Base-by-base conservation (phyloP, 2,113 vertebrate species). In the Bambusicola thoracicus region DNA sequence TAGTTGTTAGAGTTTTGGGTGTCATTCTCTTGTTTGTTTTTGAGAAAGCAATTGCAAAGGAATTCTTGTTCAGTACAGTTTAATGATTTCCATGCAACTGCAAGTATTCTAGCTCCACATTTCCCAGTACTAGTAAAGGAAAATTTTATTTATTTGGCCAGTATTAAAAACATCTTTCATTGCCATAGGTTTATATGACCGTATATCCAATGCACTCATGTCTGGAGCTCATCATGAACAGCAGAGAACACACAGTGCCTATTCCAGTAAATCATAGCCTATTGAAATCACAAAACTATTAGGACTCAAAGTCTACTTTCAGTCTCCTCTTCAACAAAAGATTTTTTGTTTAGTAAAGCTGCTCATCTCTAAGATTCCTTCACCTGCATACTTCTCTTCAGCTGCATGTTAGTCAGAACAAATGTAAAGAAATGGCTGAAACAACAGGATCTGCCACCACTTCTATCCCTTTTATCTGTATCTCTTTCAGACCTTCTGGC, bases 131-230 rank as follows among this genome's bases (percentile, higher is more conserved):
- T 29, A 13, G 1, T 25, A 55, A 85, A 68, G 6, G 8, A 67
- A 46, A 84, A 51, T 6, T 3, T 11, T 44, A n/a, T 30, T 84
- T 38, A 21, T 11, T 49, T 55, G 20, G 19, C 36, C 11, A 43
- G 13, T 24, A 13, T 32, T 51, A 38, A 49, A 51, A 44, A 27
- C 4, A 2, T 5, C 32, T 72, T 65, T 13, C 10, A 13, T 9
- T 44, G 10, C 61, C 24, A 24, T 11, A 59, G 44, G 59, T 38
- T 59, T 36, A 36, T 11, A 21, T 24, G 13, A 3, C 1, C 0
- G 10, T 18, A 14, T 9, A 81, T 10, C 5, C 41, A 75, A 53
- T 81, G 40, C 8, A 1, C 29, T 43, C 0, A 0, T 38, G 27
- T 43, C n/a, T 61, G 48, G 10, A 77, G 34, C 3, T 44, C 36